phyloP scores from a whole-genome alignment of 2,113 vertebrate species.

The Paradisaea rubra region DNA sequence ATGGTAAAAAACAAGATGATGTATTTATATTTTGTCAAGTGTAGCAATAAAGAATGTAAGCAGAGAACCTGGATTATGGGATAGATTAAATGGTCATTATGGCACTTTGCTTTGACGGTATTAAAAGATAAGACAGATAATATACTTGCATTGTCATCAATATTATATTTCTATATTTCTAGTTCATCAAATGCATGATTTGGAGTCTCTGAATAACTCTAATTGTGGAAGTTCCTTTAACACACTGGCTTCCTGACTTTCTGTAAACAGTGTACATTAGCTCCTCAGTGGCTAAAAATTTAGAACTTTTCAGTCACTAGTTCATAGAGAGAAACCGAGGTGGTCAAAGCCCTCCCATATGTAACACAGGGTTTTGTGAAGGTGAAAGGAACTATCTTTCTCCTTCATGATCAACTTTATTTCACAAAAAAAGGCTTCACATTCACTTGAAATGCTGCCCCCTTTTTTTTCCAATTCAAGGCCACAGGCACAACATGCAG shows the following conservation, averaged over 20 bases:
- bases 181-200: neutral
- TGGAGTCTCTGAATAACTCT: neutral
- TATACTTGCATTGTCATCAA: neutral
- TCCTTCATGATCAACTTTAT: neutral
- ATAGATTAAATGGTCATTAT: neutral
- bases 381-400: neutral
- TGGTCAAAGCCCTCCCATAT: neutral
- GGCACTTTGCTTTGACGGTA: neutral
- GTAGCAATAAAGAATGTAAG: neutral
- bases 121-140: neutral
- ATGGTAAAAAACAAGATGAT: neutral
- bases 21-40: neutral
- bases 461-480: neutral
- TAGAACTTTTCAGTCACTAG: neutral
- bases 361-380: neutral
- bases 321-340: neutral
- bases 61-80: neutral
- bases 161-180: neutral
- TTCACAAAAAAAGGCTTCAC: neutral
- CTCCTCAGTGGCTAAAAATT: neutral
- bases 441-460: neutral
- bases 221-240: neutral
- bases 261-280: neutral
- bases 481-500: neutral
- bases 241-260: neutral